A percentile compares a stretch with the other conserved stretches of the same genome.
Conservation (phyloP, 2,888 invertebrate genomes). For the Incurvaria masculella region DNA sequence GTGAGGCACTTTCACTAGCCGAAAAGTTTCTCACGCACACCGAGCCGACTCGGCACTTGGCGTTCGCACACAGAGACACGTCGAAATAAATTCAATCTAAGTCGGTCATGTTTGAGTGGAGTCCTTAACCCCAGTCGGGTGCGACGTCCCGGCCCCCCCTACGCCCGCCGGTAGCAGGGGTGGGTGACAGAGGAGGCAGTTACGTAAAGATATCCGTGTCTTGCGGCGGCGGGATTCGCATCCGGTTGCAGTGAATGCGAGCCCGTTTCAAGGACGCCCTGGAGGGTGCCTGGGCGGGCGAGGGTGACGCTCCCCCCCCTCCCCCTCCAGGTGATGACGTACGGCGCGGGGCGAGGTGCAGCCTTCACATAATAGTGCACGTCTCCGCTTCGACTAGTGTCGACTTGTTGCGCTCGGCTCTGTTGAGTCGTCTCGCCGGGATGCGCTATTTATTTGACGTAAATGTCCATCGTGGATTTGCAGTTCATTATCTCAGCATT, state of each 20-base stretch:
- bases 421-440: too few species aligned
- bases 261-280: constrained; percentile 53
- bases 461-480: too few species aligned
- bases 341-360: constrained; percentile 38
- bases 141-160: not conserved
- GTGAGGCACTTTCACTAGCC: not conserved
- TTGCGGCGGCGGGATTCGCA: constrained; percentile 41
- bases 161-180: not conserved
- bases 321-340: constrained; percentile 23
- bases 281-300: constrained; percentile 58
- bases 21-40: not conserved
- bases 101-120: not conserved
- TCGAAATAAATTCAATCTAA: not conserved
- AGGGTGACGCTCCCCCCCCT: constrained; percentile 43
- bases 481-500: constrained; percentile 2
- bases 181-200: not conserved
- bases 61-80: not conserved
- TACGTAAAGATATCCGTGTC: constrained; percentile 13
- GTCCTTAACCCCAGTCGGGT: not conserved
- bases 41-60: not conserved
- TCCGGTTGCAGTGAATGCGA: constrained; percentile 57
- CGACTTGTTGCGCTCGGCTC: too few species aligned
- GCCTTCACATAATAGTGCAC: constrained; percentile 59
- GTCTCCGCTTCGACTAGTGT: constrained; percentile 56
- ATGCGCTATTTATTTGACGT: too few species aligned